Conservation (phyloP, 2,797 vertebrate species). For the Erethizon dorsatum region DNA sequence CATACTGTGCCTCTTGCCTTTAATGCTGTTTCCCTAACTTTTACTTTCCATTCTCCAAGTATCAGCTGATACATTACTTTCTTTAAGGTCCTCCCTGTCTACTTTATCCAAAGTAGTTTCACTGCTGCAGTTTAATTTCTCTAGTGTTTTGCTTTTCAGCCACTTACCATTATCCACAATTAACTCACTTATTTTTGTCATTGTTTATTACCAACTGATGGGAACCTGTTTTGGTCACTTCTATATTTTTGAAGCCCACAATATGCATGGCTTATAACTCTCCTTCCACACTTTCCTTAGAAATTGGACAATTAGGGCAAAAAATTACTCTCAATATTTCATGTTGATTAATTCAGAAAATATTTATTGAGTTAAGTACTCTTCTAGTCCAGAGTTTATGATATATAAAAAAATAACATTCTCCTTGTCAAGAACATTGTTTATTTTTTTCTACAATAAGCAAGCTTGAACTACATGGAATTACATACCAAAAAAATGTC, state of each 20-base stretch:
- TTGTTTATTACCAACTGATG: neutral
- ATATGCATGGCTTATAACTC: neutral
- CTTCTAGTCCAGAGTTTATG: neutral
- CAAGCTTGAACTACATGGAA: neutral
- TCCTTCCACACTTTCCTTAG: neutral
- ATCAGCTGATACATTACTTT: neutral
- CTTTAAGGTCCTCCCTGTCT: neutral
- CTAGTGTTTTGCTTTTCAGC: neutral
- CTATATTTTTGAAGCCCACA: neutral
- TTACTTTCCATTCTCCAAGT: neutral
- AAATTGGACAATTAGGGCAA: neutral
- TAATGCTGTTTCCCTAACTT: neutral
- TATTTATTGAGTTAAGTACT: conserved; percentile 1
- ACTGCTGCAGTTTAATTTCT: neutral
- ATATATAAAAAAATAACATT: neutral
- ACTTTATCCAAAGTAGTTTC: neutral
- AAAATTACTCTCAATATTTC: neutral
- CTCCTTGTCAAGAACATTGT: neutral
- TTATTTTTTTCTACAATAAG: neutral
- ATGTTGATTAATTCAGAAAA: conserved; percentile 41
- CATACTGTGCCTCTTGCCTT: neutral
- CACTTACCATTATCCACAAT: neutral
- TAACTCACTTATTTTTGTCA: neutral
- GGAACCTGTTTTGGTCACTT: neutral
- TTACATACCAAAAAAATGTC: neutral